phyloP scores from a whole-genome alignment of 2,113 vertebrate species.

The Ammodytes marinus region DNA sequence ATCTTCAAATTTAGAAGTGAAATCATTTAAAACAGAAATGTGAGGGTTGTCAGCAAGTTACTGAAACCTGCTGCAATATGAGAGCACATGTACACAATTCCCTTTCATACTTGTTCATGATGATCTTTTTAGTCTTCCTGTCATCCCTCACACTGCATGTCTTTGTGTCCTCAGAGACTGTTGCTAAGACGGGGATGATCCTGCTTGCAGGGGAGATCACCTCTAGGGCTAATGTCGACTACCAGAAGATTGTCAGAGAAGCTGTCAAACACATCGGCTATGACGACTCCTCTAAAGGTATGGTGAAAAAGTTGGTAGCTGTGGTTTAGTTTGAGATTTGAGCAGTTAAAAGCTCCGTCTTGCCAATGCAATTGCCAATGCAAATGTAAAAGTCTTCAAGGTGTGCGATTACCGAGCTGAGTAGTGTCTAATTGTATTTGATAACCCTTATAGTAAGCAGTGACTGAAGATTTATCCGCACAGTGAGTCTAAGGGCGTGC shows the following conservation, averaged over 20 bases:
- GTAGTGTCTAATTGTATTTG: too few species aligned
- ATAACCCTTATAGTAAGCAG: too few species aligned
- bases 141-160: slow-evolving; percentile 11
- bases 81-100: background rate
- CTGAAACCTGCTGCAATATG: background rate
- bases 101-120: background rate
- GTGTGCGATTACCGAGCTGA: too few species aligned
- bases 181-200: slow-evolving; percentile 98
- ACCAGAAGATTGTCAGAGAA: slow-evolving; percentile 95
- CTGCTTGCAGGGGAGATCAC: slow-evolving; percentile 95
- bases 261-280: slow-evolving; percentile 94
- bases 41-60: background rate
- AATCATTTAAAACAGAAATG: background rate
- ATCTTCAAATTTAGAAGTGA: background rate
- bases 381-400: too few species aligned
- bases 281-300: slow-evolving; percentile 96
- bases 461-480: too few species aligned
- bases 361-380: too few species aligned
- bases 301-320: background rate
- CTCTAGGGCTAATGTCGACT: slow-evolving; percentile 90
- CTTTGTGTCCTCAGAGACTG: slow-evolving; percentile 88
- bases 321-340: background rate
- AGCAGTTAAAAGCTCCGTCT: background rate
- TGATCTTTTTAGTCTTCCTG: background rate
- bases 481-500: too few species aligned